Percentiles rank a stretch among this genome's conserved stretches.
These are phyloP conservation scores for Sebastes trivittatus DNA, from an alignment of 2,797 vertebrate species.

Conservation along the genomic window DNA sequence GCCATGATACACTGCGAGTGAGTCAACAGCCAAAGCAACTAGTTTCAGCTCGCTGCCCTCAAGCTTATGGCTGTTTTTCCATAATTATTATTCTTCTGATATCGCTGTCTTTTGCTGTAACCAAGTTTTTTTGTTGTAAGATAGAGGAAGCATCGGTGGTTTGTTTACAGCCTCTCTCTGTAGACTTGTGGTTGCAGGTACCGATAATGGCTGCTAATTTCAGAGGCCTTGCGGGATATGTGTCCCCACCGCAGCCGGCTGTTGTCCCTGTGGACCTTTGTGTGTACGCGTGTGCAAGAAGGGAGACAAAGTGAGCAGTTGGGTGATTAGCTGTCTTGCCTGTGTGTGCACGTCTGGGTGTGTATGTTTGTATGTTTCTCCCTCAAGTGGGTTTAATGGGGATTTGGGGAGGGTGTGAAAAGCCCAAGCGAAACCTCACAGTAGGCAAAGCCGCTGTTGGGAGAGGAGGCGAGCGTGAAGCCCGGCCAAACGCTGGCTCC, in stretches of 20 bases:
- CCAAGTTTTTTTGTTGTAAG: conserved; percentile 11
- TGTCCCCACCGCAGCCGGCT: conserved; percentile 61
- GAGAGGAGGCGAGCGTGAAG: conserved; percentile 37
- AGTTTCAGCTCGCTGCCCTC: neutral
- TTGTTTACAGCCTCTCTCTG: conserved; percentile 71
- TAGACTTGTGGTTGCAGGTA: conserved; percentile 79
- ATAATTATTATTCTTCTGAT: conserved; percentile 20
- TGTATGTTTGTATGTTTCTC: conserved; percentile 50
- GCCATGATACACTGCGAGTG: conserved; percentile 5
- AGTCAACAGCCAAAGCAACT: conserved; percentile 12
- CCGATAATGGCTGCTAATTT: conserved; percentile 78
- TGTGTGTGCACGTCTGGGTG: conserved; percentile 36
- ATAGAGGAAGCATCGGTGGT: conserved; percentile 28
- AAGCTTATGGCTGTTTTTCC: conserved; percentile 4
- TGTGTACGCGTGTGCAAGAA: conserved; percentile 45
- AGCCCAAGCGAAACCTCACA: conserved; percentile 54
- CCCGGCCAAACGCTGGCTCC: conserved; percentile 41
- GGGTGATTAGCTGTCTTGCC: conserved; percentile 63
- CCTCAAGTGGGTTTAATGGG: conserved; percentile 71
- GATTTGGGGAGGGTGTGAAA: conserved; percentile 69
- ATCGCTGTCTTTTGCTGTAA: conserved; percentile 9
- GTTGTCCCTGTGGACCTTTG: conserved; percentile 58
- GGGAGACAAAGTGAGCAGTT: conserved; percentile 74
- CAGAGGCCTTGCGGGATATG: conserved; percentile 72
- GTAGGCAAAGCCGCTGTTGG: conserved; percentile 36